Evolutionary conservation across 2,888 invertebrate species (phyloP).

Genomic region (Ctenicera cuprea): DNA sequence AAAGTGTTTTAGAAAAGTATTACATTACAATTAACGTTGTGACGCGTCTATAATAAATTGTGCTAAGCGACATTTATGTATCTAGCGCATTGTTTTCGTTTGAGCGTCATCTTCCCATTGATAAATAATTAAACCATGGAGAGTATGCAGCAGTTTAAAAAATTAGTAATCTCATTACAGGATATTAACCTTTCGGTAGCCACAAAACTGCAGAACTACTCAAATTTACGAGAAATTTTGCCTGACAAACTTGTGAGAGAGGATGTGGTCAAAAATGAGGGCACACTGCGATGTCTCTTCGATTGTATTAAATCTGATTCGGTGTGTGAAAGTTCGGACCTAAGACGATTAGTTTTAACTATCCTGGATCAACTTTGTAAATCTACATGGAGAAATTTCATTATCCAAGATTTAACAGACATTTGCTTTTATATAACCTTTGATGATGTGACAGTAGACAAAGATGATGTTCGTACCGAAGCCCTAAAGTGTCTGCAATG

Average conservation of each 20-base stretch:
- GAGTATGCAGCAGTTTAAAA: background rate
- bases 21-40: too few species aligned
- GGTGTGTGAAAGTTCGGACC: background rate
- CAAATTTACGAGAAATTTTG: background rate
- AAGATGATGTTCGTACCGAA: background rate
- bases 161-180: background rate
- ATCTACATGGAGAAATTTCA: background rate
- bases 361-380: slow-evolving; percentile 8
- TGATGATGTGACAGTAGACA: background rate
- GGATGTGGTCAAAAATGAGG: background rate
- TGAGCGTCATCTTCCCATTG: background rate
- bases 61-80: too few species aligned
- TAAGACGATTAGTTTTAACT: background rate
- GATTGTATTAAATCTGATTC: background rate
- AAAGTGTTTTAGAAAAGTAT: too few species aligned
- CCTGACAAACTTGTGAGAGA: background rate
- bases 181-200: background rate
- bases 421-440: slow-evolving; percentile 10
- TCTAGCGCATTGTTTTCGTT: background rate
- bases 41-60: too few species aligned
- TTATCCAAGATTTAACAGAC: slow-evolving; percentile 2
- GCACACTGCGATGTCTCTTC: background rate
- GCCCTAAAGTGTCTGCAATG: slow-evolving; percentile 3
- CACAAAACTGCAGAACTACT: background rate
- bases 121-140: background rate